Evolutionary conservation across 2,113 vertebrate genomes (phyloP), one percentile per base, ranked within the genome.

Genomic region (Microcebus ravelobensis): DNA sequence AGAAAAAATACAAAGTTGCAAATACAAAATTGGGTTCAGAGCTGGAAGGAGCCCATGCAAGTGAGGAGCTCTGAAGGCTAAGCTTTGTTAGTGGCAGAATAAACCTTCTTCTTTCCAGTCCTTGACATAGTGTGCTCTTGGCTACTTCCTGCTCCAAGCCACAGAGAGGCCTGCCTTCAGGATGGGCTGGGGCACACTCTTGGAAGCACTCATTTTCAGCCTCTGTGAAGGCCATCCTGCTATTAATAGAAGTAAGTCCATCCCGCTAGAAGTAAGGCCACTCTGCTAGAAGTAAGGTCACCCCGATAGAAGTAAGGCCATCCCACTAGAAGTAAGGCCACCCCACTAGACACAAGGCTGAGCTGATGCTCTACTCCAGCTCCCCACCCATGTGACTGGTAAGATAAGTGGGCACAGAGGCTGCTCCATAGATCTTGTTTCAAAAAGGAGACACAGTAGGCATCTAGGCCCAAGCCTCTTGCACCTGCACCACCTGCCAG

Each of bases 91-190:
- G 23, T 45, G 11, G n/a, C 39, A 52, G 34, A 21, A 9, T 20
- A 67, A 61, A 42, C 11, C n/a, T 23, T 13, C 31, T 10, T 36
- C n/a, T 67, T 18, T 25, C n/a, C 48, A 45, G 59, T 63, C 67
- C 31, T 31, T 18, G 21, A 42, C 2, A 2, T 0, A 3, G 0
- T 13, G 27, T 3, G 3, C 8, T 42, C 27, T 67, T 45, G 67
- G 25, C 45, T 5, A 10, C 42, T 55, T 18, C 13, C 65, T 48
- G 59, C 34, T 45, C 36, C 42, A 73, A 42, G 45, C 18, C n/a
- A 29, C 5, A 42, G 52, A 55, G 45, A 45, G 21, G 67, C 9
- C 67, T 17, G 31, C 39, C 57, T 67, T 14, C 5, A 10, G 27
- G 68, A 52, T 2, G 21, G 17, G 20, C 18, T 12, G 36, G 27